phyloP scores from a whole-genome alignment of 2,113 vertebrate species.

The Cinclus mexicanus region DNA sequence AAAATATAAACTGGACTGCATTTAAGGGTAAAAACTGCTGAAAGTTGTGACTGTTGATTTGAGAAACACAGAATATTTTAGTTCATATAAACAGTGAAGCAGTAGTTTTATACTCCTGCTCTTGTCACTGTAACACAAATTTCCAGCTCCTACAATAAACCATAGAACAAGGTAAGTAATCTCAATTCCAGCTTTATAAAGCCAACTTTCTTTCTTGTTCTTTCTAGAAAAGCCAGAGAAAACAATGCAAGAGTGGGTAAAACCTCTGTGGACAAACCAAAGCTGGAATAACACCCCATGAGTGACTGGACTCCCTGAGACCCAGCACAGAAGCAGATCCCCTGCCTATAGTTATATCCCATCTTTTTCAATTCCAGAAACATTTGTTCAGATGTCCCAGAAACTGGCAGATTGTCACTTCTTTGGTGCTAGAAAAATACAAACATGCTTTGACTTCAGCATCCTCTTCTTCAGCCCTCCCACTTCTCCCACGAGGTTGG shows the following conservation, averaged over 20 bases:
- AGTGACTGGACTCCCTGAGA: not conserved
- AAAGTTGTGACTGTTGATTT: not conserved
- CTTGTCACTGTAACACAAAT: not conserved
- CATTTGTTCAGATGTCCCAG: not conserved
- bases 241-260: not conserved
- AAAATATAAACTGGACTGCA: not conserved
- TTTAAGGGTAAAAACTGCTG: not conserved
- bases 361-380: not conserved
- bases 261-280: not conserved
- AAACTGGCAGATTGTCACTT: not conserved
- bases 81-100: not conserved
- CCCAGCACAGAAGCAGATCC: not conserved
- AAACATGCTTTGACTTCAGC: not conserved
- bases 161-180: not conserved
- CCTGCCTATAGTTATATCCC: not conserved
- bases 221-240: not conserved
- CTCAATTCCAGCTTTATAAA: not conserved
- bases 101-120: not conserved
- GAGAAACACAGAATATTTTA: not conserved
- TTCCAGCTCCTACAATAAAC: not conserved
- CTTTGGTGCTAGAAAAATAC: not conserved
- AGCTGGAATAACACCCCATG: not conserved
- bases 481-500: too few relatives aligned
- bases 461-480: not conserved
- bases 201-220: not conserved